Base-by-base conservation (phyloP, 2,888 invertebrate genomes). In the Lochmaea capreae region DNA sequence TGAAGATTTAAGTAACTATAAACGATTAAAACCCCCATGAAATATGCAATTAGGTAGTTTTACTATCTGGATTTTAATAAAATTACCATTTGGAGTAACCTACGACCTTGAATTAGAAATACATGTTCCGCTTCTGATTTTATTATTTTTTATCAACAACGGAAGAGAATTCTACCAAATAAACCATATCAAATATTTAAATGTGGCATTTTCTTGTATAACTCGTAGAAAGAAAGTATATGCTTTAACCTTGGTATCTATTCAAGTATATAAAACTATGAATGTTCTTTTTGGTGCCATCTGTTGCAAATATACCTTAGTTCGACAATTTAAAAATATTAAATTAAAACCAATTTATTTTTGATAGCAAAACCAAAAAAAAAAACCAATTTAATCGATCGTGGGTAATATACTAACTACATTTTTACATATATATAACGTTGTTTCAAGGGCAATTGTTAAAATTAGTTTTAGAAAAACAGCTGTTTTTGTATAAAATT, bases 171-270 rank as follows among this genome's bases (percentile, higher is more conserved):
- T 49, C 14, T n/a, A n/a, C n/a, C n/a, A 49, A 49, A 49, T 8
- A 39, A 39, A 49, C 49, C 49, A 49, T 49, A 49, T 49, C 49
- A 49, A 49, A 49, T 49, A 49, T 49, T n/a, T 49, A 49, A 49
- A 49, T 6, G 8, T 49, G 49, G 14, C n/a, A 49, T 49, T 49
- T n/a, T n/a, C 49, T 49, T 49, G 49, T n/a, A 49, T 49, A 49
- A 49, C 49, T 49, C n/a, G 49, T 49, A 49, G 14, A 49, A 49
- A 49, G 49, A 49, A 49, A 49, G 49, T n/a, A n/a, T 49, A 2
- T 5, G n/a, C 2, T 49, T 49, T 49, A n/a, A 49, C 49, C 49
- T 49, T 49, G 49, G 49, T 49, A 8, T 14, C 14, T n/a, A 49
- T 49, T 49, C 14, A 49, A 49, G 49, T 49, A 49, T n/a, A 49